Base-by-base conservation (phyloP, 2,797 vertebrate genomes). In the Hapalemur alaotrensis region DNA sequence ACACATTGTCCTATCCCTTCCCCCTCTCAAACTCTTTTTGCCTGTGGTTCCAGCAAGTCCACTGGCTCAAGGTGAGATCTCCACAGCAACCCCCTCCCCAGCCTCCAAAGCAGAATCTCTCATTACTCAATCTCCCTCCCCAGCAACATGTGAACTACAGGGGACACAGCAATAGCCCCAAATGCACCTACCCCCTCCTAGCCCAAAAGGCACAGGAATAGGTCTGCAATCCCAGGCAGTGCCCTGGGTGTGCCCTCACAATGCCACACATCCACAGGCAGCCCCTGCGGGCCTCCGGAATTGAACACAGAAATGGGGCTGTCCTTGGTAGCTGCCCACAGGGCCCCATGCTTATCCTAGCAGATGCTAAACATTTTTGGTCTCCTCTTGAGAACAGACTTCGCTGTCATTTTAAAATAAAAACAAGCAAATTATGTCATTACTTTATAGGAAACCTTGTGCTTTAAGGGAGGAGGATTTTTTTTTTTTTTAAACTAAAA, bases 371-470 rank as follows among this genome's bases (percentile, higher is more conserved):
- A 88, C 72, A 59, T 59, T 70, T 57, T 90, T 76, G 48, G 7
- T 63, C 50, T 90, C 59, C 65, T 52, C 78, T 75, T 84, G 73
- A 94, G 81, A 82, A 82, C 2, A 93, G 43, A 23, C 48, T 79
- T 85, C 4, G 25, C 69, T 96, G 65, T 75, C 61, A 73, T 76
- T 95, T 88, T 32, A 76, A 88, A 90, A 88, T 54, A 59, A 63
- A 96, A 72, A 73, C 7, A 96, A 89, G 89, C 18, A 63, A 91
- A 89, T 23, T 61, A 63, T 76, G 8, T 94, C 89, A 95, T 91
- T 84, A 88, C 81, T 94, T 88, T 78, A 72, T 75, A 96, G 76
- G 41, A 97, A 96, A 93, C 7, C 50, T 90, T 93, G 69, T 18
- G 20, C 28, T 95, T 41, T 48, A 54, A 48, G 57, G 25, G 50